Conservation (phyloP, 1,140 invertebrate genomes). For the Acromyrmex heyeri region DNA sequence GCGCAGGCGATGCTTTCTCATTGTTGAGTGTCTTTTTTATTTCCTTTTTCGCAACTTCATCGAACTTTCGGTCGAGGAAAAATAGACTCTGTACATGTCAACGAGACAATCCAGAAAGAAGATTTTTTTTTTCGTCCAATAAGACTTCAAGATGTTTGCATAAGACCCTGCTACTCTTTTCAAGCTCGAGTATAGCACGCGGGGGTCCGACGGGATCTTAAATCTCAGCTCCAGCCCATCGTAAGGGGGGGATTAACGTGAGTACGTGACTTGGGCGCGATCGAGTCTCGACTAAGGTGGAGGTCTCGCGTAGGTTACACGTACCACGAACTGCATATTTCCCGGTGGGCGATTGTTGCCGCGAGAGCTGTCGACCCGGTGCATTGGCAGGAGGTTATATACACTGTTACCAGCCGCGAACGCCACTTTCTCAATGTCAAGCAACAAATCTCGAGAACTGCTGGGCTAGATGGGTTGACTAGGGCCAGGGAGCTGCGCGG, state of each 20-base stretch:
- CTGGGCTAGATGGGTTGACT: neutral
- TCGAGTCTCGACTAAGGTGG: conserved; percentile 45
- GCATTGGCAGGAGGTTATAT: conserved; percentile 38
- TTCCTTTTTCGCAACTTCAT: neutral
- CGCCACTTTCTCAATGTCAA: conserved; percentile 76
- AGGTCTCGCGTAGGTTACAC: conserved; percentile 14
- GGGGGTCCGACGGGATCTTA: neutral
- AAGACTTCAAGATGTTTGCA: conserved; percentile 16
- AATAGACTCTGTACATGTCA: conserved; percentile 3
- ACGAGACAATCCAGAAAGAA: neutral
- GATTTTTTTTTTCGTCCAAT: neutral
- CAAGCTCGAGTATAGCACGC: neutral
- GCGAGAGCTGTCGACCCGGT: conserved; percentile 41
- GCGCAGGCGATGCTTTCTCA: neutral
- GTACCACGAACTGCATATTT: conserved; percentile 29
- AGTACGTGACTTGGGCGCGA: conserved; percentile 54
- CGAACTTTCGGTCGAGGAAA: conserved; percentile 24
- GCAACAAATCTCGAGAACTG: conserved; percentile 75
- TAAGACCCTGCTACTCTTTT: neutral
- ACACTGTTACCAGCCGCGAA: conserved; percentile 50
- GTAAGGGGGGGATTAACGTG: conserved; percentile 55
- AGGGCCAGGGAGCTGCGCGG: neutral
- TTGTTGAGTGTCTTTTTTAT: neutral
- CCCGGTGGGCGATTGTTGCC: conserved; percentile 63
- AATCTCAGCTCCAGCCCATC: neutral